Base-by-base conservation (phyloP, 92 coral and sea anemone genomes). In the Epizoanthus scotinus region DNA sequence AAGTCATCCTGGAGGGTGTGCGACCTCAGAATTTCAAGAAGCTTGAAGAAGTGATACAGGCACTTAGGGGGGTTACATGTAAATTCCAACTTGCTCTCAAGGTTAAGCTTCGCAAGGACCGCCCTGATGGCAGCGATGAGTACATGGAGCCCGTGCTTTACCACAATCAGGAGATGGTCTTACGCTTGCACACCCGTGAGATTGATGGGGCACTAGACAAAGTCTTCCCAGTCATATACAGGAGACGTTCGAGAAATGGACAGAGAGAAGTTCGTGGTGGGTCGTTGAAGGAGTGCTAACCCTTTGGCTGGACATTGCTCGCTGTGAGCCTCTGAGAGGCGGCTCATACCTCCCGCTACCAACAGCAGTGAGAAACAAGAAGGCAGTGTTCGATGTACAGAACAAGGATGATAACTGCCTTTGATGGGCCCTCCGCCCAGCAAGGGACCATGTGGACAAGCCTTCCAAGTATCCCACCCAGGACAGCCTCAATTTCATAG, bases 331-430 rank as follows among this genome's bases (percentile, higher is more conserved):
- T 1, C 18, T 56, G 31, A 3, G 54, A 8, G 82, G 65, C 1
- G 1, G 19, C 28, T 19, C 27, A 15, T 24, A 57, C 14, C 0
- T 5, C 25, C 82, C 69, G 2, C 82, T 77, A 15, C 82, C 67
- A 17, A 5, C 7, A 28, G 36, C 31, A 62, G 53, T 77, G 15
- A 9, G 21, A 44, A 57, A 77, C 3, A 77, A 77, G 55, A 55
- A 57, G 40, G 68, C 68, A 6, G 38, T 77, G 10, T 24, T 18
- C 20, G 59, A 58, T 31, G 55, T 77, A 6, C 3, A 59, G 38
- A 59, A 77, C 24, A 56, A 7, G 22, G 24, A 77, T 56, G 77
- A 84, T 40, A 20, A 84, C 77, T 84, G 84, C 84, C 75, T 84
- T 0, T 70, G 70, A 8, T 15, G 66, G 18, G 70, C 82, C 3